phyloP scores from a whole-genome alignment of 1,140 invertebrate genomes.

The Magallana angulata region DNA sequence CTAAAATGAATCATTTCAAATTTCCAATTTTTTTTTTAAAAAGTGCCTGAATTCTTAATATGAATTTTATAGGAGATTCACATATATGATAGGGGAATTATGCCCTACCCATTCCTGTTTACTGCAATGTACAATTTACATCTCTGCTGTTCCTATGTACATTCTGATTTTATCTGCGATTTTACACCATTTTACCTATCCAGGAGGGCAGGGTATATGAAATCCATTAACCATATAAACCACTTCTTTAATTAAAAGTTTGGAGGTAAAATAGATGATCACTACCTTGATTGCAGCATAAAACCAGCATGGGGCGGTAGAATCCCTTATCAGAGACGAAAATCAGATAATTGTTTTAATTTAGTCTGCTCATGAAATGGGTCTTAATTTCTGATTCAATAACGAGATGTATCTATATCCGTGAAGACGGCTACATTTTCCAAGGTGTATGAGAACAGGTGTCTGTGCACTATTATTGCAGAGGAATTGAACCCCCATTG shows the following conservation, averaged over 20 bases:
- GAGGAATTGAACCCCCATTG: not conserved
- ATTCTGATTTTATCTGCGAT: conserved; percentile 20
- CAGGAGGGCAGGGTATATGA: not conserved
- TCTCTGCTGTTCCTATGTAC: conserved; percentile 1
- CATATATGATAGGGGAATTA: not conserved
- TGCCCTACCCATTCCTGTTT: conserved; percentile 27
- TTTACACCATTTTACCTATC: conserved; percentile 9
- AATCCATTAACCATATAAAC: conserved; percentile 1
- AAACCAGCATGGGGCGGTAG: not conserved
- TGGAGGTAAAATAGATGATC: conserved; percentile 19
- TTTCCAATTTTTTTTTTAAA: not conserved
- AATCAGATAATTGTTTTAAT: conserved; percentile 38
- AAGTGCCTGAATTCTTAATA: conserved; percentile 3
- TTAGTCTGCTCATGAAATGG: conserved; percentile 11
- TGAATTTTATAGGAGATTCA: conserved; percentile 1
- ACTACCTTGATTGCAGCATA: conserved; percentile 4
- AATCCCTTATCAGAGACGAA: not conserved
- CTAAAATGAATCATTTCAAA: no score
- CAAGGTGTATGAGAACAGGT: conserved; percentile 26
- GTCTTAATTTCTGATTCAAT: conserved; percentile 28
- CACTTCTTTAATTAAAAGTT: conserved; percentile 2
- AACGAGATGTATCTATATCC: conserved; percentile 21
- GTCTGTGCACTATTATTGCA: not conserved
- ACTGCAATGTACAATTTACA: not conserved
- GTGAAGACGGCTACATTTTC: not conserved